Base-by-base conservation (phyloP, 2,113 vertebrate genomes). In the Suricata suricatta region DNA sequence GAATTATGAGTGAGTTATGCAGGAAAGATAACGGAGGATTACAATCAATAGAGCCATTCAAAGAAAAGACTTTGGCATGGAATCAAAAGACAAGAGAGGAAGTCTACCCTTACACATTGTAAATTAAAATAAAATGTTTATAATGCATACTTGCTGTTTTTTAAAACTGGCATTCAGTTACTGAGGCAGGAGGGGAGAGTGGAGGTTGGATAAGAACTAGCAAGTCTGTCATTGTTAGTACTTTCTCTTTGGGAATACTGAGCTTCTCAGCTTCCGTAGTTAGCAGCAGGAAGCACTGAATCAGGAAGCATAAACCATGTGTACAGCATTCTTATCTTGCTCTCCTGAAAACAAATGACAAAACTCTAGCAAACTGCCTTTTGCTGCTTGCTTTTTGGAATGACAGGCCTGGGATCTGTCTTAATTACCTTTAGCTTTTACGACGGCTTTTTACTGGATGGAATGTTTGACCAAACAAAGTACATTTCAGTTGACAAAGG, bases 391-490 rank as follows among this genome's bases (percentile, higher is more conserved):
- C 50, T 90, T 88, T 88, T 81, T 54, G 47, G 85, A 97, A 93
- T 74, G 54, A 96, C 50, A 27, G 52, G 7, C 21, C 31, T 60
- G 17, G 35, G 9, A 41, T 82, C 77, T 86, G 21, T 79, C 85
- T 94, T 97, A 95, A 95, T 93, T 87, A 50, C 57, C 29, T 96
- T 96, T 72, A 88, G 25, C 31, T 91, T 96, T 96, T 72, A 72
- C 74, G 76, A 88, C 57, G 77, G 47, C 50, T 90, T 97, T 94
- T 96, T 93, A 94, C 12, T 88, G 57, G 21, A 71, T 90, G 57
- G 71, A 63, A 31, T 72, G 16, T 88, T 94, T 94, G 95, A 76
- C 54, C 25, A 80, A 33, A 71, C 31, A 94, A 88, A 92, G 19
- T 52, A 71, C 16, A 63, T 96, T 96, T 93, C 57, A 50, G 12